Evolutionary conservation across 2,888 invertebrate species (phyloP), one percentile per base, ranked within the genome.

Genomic region (Drosophila bunnanda): DNA sequence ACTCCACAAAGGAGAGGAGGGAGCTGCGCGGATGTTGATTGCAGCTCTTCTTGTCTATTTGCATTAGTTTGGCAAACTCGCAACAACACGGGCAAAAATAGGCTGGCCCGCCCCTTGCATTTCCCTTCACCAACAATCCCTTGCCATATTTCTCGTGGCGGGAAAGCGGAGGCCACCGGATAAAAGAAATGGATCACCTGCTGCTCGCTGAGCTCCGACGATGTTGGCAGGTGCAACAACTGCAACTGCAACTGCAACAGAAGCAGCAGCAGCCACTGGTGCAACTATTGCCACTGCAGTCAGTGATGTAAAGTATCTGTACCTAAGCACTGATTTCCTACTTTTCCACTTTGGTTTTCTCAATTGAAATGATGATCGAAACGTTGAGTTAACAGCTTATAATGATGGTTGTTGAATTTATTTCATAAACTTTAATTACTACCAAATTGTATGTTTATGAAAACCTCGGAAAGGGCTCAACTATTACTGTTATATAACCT

Each of bases 141-240:
- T 54, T 54, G 59, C 48, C 64, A 41, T 41, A 50, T 52, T 44
- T 44, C 44, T 32, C 12, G 64, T 64, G 64, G 65, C 64, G 60
- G 62, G 73, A 50, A 66, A 68, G 81, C 34, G 53, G 70, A 62
- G 85, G 58, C 66, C 61, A 89, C 89, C 83, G 83, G 83, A 89
- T 84, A 87, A 84, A 83, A 87, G 85, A 85, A 89, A 89, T 89
- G 88, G 85, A 89, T 85, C 85, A 89, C 85, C 89, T 89, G 85
- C 85, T 89, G 82, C 65, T 75, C 62, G 75, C 54, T 56, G 66
- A 58, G 79, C 77, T 80, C 74, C 78, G 82, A 62, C 67, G 75
- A 74, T 57, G 70, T 50, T 80, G 80, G 82, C 82, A 82, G 82
- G 82, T 82, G 82, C 82, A 86, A 82, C 76, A 82, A 68, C 60